Base-by-base conservation (phyloP, 2,797 vertebrate species). In the Dipus sagitta region DNA sequence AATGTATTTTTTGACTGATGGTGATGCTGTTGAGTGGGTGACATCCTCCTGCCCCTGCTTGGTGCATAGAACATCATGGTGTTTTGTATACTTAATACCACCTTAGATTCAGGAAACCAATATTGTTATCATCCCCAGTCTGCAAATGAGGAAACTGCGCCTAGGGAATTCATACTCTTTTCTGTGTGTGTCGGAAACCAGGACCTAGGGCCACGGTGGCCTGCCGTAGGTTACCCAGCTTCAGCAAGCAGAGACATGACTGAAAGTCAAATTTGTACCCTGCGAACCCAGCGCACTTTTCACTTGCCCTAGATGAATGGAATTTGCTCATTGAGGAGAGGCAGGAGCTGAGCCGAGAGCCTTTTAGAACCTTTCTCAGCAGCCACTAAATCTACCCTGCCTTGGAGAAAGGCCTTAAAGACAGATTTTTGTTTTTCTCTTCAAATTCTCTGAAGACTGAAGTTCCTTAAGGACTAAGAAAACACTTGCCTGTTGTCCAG, bases 381-480 rank as follows among this genome's bases (percentile, higher is more conserved):
- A 60, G 80, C 42, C 15, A 81, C 88, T 95, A 93, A 96, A 77
- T 96, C 97, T 92, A 28, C n/a, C 83, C 90, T 80, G 80, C 71
- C 87, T 91, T 78, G 90, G 90, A 95, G 86, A 95, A 87, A 47
- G 75, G 79, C 90, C 67, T 91, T 64, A 65, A 75, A 91, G 92
- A 90, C 20, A 64, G 90, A 84, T 88, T 64, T 95, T 86, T 58
- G 54, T 91, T 88, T 88, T 13, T 38, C 88, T 82, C 62, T 95
- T 90, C 83, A 93, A 95, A 95, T 96, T 97, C 96, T 96, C 95
- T 96, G 96, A 96, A 97, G 96, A 83, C 95, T 85, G 47, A 83
- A 84, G 95, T 96, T 95, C 94, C 96, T 95, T 88, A 93, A 86
- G 64, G 89, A 89, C 78, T 90, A 83, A 93, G 94, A 96, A 96